Conservation (phyloP, 2,797 vertebrate species). For the Gambusia yucatana region DNA sequence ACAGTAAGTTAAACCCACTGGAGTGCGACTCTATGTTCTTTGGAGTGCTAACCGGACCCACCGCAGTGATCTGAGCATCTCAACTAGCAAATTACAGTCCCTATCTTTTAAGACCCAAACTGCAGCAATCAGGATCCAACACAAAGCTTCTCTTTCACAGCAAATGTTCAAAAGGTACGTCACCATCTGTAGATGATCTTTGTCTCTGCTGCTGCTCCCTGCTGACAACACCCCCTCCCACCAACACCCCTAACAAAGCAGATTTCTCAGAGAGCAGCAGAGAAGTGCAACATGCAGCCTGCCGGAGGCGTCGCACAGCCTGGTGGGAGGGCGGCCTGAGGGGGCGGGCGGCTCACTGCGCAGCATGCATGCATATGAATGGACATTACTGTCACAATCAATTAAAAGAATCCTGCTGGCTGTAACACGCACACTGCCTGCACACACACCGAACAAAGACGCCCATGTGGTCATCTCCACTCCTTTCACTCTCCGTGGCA, state of each 20-base stretch:
- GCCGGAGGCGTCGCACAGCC: constrained; percentile 25
- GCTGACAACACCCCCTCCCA: constrained; percentile 18
- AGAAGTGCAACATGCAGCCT: constrained; percentile 23
- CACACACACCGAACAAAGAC: constrained; percentile 42
- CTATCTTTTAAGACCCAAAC: background rate
- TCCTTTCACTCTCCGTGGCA: constrained; percentile 8
- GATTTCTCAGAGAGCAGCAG: constrained; percentile 53
- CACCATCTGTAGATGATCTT: constrained; percentile 41
- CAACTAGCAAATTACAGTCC: background rate
- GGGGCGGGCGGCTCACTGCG: background rate
- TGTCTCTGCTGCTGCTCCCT: constrained; percentile 65
- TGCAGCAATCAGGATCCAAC: no score
- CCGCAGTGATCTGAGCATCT: no score
- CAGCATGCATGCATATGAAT: constrained; percentile 59
- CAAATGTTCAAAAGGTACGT: constrained; percentile 13
- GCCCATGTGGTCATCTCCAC: background rate
- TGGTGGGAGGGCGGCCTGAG: background rate
- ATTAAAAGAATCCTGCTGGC: constrained; percentile 30
- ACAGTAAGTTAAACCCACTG: no score
- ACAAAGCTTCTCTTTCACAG: no score
- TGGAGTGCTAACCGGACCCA: no score
- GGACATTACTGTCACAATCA: constrained; percentile 55
- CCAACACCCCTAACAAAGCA: constrained; percentile 55
- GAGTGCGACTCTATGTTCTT: no score
- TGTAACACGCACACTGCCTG: constrained; percentile 7